Base-by-base conservation (phyloP, 2,113 vertebrate genomes). In the Myodes glareolus region DNA sequence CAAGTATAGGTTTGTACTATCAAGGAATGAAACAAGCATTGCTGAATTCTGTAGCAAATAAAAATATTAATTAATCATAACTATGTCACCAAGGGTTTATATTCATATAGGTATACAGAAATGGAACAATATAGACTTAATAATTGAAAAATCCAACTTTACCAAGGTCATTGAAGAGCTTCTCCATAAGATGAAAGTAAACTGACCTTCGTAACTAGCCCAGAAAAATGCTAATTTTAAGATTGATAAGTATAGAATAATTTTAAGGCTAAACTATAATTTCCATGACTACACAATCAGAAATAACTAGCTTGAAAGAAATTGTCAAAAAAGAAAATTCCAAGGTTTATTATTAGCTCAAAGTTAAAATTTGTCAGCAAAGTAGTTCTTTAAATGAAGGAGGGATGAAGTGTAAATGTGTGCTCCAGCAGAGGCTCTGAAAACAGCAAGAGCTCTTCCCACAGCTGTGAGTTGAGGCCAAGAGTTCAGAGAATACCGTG, bases 241-340 rank as follows among this genome's bases (percentile, higher is more conserved):
- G 91, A 88, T 50, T 96, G 95, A 97, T 97, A 96, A 95, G 75
- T 92, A 92, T 86, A 94, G 94, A 73, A 95, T 94, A 95, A 97
- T 94, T 97, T 97, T 97, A 97, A 98, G 61, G 92, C 75, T 97
- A 98, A 97, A 96, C 94, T 47, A 94, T 95, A 76, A 97, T 97
- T 97, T 97, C 94, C 92, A 97, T 98, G 97, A 97, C 96, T 95
- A 97, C 95, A 97, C 39, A 95, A 97, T 97, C 96, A 97, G 94
- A 97, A 98, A 97, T 97, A 98, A 97, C 94, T 94, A 92, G 84
- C 80, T 94, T 95, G 88, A 88, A 97, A 96, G 72, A 88, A 94
- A 88, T 97, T 97, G 85, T 95, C 97, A 97, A 92, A 95, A 95
- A 96, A 88, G 31, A 95, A 96, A 93, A 93, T 87, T 93, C 94